Base-by-base conservation (phyloP, 2,888 invertebrate species). In the Nemapogon koenigi region DNA sequence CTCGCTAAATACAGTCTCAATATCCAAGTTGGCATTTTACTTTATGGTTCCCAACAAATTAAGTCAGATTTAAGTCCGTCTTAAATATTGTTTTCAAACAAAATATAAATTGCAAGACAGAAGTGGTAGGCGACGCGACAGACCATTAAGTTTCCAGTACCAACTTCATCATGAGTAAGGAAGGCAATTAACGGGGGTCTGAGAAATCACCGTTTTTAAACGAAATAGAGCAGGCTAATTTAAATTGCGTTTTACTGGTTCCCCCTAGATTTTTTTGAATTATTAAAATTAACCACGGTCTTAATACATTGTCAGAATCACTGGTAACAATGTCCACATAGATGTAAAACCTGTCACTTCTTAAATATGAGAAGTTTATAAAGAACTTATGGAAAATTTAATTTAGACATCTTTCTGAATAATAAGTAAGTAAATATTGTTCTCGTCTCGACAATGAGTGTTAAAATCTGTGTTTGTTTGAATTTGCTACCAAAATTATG, bases 91-190 rank as follows among this genome's bases (percentile, higher is more conserved):
- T 33, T 19, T 33, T 19, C n/a, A n/a, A 33, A 33, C 37, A 45
- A 46, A 49, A n/a, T 43, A 43, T 42, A 45, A 49, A 48, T 47
- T 48, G 47, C 46, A 41, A 38, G 39, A 42, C 38, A 30, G 43
- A 44, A 38, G 43, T 41, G 30, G 30, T 26, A 41, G 42, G 39
- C 42, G 43, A 41, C 44, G 41, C 35, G 43, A 43, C 44, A 46
- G 37, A 43, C 47, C 49, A 51, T 51, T 51, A 46, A 51, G 43
- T 45, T 41, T 39, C 39, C 44, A 45, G 44, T 43, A 47, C 40
- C 47, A 45, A 47, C 49, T 51, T 47, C 51, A 50, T 51, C 51
- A 50, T 45, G 41, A 46, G 43, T 16, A 16, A 18, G 33, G 19
- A 31, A 28, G 37, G 37, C 27, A 37, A 37, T 37, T 37, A 37